Evolutionary conservation across 64 coral and sea anemone genomes (phyloP), one percentile per base, ranked within the genome.

Genomic region (Montipora cactus): DNA sequence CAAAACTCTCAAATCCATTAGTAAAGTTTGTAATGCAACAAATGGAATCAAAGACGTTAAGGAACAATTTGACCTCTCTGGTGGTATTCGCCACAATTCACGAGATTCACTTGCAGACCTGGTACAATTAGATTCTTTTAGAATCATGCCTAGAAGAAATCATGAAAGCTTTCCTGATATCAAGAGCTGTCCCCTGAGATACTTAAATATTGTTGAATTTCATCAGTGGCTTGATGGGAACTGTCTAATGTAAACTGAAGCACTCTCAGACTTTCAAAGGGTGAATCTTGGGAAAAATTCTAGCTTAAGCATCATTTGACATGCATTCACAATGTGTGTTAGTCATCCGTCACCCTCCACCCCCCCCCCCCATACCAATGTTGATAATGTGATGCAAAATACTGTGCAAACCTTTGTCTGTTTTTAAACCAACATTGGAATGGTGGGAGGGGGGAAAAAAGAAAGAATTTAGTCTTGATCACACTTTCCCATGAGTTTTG

Each of bases 121-220:
- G 44, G 8, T 92, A 15, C 67, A 89, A 37, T 78, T 95, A 47
- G 49, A 89, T 88, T 84, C 90, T 77, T 96, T 96, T 37, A 19
- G 72, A 61, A 28, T 68, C 55, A 53, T 66, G 9, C 75, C 64
- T 76, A 71, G 48, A 59, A 70, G 94, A 76, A 67, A 50, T 23
- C 94, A 95, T 89, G 79, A 88, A 2, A 81, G 64, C 49, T 96
- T 96, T 84, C 84, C 86, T 67, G 90, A 93, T 8, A 92, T 96
- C 66, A 89, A 88, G 58, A 83, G 79, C 13, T 92, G 23, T 25
- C 90, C 90, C 49, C 66, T 96, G 44, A 62, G 44, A 9, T 89
- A 90, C 67, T 79, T 96, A 25, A 78, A 96, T 19, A 87, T 90
- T 57, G 88, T 68, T 19, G 81, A 93, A 14, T 96, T 96, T 44